A percentile compares a stretch with the other conserved stretches of the same genome.
phyloP scores from a whole-genome alignment of 2,113 vertebrate genomes.

The Mormoops blainvillei region DNA sequence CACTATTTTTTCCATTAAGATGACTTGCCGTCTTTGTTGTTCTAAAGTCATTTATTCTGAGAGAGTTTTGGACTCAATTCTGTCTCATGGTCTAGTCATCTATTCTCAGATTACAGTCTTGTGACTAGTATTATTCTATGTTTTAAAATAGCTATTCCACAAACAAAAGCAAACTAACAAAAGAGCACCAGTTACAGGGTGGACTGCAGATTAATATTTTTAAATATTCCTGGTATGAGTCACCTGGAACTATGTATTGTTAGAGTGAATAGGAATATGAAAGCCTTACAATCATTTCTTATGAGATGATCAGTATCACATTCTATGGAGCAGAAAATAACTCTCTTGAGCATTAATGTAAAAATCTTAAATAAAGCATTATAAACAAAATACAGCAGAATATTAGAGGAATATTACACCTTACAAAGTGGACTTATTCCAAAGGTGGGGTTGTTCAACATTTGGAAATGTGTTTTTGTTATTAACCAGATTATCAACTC shows the following conservation, averaged over 20 bases:
- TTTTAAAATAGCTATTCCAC: neutral
- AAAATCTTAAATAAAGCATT: neutral
- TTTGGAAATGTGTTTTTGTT: neutral
- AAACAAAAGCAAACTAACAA: neutral
- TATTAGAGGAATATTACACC: neutral
- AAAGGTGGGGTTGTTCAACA: neutral
- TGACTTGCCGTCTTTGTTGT: neutral
- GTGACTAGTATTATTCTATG: neutral
- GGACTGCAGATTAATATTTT: neutral
- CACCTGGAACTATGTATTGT: neutral
- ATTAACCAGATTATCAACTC: neutral
- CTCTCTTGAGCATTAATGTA: neutral
- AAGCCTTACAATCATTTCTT: neutral
- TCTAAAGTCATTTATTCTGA: neutral
- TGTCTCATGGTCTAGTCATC: neutral
- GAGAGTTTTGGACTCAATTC: neutral
- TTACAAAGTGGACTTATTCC: neutral
- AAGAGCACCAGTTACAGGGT: neutral
- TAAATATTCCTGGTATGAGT: neutral
- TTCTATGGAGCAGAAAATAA: neutral
- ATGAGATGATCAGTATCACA: neutral
- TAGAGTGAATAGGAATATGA: neutral
- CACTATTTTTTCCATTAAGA: neutral
- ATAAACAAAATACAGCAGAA: neutral
- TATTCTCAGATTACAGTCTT: neutral